These are phyloP conservation scores for Lacanobia oleracea DNA, from an alignment of 2,888 invertebrate species.

Conservation along the genomic window DNA sequence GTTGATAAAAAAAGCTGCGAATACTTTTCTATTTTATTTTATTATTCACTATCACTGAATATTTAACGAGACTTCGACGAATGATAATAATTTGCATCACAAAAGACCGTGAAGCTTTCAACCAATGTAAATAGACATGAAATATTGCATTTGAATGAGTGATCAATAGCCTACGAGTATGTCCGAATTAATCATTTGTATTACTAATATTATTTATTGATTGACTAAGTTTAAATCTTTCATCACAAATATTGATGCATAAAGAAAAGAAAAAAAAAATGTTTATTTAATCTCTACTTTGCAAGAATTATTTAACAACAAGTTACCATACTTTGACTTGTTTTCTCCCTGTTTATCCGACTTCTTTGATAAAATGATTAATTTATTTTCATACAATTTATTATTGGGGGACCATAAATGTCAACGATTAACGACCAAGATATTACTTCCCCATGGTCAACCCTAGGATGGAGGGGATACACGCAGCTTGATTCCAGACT, in stretches of 20 bases:
- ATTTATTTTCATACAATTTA: slow-evolving; percentile 7
- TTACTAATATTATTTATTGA: background rate
- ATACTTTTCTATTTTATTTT: slow-evolving; percentile 7
- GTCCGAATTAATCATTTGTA: slow-evolving; percentile 8
- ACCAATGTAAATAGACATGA: slow-evolving; percentile 18
- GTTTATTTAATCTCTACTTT: background rate
- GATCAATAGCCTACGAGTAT: slow-evolving; percentile 8
- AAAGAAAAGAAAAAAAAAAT: no score
- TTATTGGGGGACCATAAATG: background rate
- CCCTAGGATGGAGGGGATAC: background rate
- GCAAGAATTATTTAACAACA: background rate
- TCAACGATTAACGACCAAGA: background rate
- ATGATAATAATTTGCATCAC: slow-evolving; percentile 32
- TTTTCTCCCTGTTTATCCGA: background rate
- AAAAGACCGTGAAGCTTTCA: slow-evolving; percentile 26
- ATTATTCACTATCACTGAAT: slow-evolving; percentile 21
- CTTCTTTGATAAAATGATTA: slow-evolving; percentile 14
- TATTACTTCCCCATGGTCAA: background rate
- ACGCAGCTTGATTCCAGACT: background rate
- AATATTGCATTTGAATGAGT: slow-evolving; percentile 27
- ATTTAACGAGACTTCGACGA: slow-evolving; percentile 11
- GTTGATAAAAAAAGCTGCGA: background rate
- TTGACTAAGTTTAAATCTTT: background rate
- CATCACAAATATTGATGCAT: background rate
- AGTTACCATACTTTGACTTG: background rate